Conservation (phyloP, 2,888 invertebrate genomes). For the Orthosia gracilis region DNA sequence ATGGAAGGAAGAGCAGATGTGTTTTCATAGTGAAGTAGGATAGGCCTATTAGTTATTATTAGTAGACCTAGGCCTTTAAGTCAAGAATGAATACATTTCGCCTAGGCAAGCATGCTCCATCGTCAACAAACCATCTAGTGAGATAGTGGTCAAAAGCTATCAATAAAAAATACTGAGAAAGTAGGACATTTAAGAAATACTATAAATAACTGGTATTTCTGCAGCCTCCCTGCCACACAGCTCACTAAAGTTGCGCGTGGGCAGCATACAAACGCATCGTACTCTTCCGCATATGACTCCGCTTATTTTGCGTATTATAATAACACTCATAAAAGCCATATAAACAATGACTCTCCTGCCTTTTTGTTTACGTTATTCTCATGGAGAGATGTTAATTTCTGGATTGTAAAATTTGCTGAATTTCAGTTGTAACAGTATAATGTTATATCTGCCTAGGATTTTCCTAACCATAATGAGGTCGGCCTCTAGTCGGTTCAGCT, state of each 20-base stretch:
- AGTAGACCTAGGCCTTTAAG: too few relatives aligned
- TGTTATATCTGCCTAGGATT: not conserved
- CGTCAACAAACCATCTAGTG: too few relatives aligned
- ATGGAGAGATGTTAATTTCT: slow-evolving; percentile 30
- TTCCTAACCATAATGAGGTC: too few relatives aligned
- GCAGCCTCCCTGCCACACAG: slow-evolving; percentile 37
- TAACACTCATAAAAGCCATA: slow-evolving; percentile 67
- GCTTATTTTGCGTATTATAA: slow-evolving; percentile 67
- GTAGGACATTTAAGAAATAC: too few relatives aligned
- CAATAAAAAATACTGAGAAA: too few relatives aligned
- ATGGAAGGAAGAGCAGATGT: too few relatives aligned
- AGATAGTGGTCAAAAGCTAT: too few relatives aligned
- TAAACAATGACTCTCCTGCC: slow-evolving; percentile 62
- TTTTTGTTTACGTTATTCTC: slow-evolving; percentile 52
- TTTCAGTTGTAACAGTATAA: not conserved
- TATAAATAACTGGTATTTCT: slow-evolving; percentile 44
- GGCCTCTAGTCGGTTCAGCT: too few relatives aligned
- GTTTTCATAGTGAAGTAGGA: too few relatives aligned
- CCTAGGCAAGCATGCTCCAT: too few relatives aligned
- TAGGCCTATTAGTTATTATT: too few relatives aligned
- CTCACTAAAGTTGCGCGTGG: slow-evolving; percentile 63
- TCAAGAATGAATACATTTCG: too few relatives aligned
- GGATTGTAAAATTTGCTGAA: not conserved
- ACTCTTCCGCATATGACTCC: slow-evolving; percentile 72
- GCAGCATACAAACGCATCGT: slow-evolving; percentile 65